Evolutionary conservation across 1,140 invertebrate species (phyloP).

Genomic region (Solenopsis fugax): DNA sequence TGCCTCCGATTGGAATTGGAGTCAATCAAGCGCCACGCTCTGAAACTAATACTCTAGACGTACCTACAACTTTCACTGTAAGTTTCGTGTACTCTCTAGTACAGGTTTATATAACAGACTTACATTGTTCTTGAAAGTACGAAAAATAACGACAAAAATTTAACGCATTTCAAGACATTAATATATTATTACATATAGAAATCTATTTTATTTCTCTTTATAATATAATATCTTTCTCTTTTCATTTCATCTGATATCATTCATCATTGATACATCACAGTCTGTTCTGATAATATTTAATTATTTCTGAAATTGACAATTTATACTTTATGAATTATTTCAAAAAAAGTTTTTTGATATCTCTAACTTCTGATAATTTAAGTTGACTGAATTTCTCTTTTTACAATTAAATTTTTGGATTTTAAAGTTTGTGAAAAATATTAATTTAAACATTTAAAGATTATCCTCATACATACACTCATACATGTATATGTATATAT

Average conservation of each 20-base stretch:
- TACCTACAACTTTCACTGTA: constrained; percentile 85
- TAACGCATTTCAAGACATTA: not conserved
- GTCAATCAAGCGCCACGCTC: constrained; percentile 81
- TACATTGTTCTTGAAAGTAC: constrained; percentile 40
- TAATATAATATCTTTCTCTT: not conserved
- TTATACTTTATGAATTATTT: not conserved
- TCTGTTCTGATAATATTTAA: not conserved
- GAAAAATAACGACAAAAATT: not conserved
- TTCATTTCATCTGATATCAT: not conserved
- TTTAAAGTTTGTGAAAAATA: not conserved
- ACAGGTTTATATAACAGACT: constrained; percentile 32
- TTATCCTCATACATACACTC: not conserved
- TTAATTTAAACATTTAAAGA: not conserved
- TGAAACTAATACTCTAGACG: constrained; percentile 88
- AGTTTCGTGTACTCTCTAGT: constrained; percentile 63
- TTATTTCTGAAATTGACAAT: not conserved
- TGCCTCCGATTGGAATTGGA: constrained; percentile 82
- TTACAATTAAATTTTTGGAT: not conserved
- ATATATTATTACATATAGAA: constrained; percentile 5
- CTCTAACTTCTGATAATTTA: not conserved
- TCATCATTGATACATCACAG: not conserved
- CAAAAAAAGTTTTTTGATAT: not conserved
- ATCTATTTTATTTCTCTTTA: not conserved
- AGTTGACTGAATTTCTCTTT: not conserved
- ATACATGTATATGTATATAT: not conserved